Evolutionary conservation across 2,113 vertebrate genomes (phyloP).

Genomic region (Podilymbus podiceps): DNA sequence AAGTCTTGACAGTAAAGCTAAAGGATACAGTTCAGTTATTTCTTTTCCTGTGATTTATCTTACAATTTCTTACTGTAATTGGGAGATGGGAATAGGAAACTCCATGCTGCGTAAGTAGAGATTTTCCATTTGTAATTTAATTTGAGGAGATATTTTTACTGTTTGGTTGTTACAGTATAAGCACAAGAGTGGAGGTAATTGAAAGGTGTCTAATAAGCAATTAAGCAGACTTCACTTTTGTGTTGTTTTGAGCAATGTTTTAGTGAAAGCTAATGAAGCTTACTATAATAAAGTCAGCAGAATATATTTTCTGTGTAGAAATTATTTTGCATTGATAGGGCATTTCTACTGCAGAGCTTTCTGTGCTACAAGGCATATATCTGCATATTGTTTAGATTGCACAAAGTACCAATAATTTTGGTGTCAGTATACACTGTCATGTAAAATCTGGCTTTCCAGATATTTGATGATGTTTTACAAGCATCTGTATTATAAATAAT

Average conservation of each 20-base stretch:
- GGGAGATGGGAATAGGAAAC: background rate
- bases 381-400: background rate
- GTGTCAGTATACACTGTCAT: background rate
- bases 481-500: background rate
- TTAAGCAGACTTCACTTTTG: background rate
- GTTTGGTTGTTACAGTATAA: background rate
- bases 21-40: background rate
- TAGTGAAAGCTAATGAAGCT: background rate
- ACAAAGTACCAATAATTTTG: background rate
- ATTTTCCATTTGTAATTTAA: background rate
- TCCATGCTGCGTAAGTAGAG: background rate
- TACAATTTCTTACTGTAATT: background rate
- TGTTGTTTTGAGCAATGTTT: background rate
- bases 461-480: background rate
- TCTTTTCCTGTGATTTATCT: background rate
- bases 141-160: background rate
- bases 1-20: constrained; percentile 3
- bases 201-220: background rate
- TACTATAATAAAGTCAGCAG: background rate
- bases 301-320: background rate
- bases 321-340: background rate
- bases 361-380: background rate
- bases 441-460: background rate
- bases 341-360: background rate
- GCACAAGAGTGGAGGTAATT: background rate